A percentile compares a stretch with the other conserved stretches of the same genome.
phyloP scores from a whole-genome alignment of 2,888 invertebrate genomes.

The Xestoiulus laeticollis region DNA sequence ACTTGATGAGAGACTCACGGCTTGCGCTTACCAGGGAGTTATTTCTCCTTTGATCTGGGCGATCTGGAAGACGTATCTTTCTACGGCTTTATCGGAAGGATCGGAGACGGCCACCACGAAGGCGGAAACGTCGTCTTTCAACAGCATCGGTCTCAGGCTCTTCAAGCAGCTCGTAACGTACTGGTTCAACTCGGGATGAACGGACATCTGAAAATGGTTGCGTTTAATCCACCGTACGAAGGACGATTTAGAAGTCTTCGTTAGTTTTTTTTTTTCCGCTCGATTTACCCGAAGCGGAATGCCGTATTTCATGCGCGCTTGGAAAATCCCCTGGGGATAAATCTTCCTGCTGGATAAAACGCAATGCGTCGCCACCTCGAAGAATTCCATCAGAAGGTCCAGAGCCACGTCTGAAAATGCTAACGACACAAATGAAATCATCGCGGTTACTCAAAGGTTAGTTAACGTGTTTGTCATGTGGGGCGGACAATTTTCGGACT shows the following conservation, averaged over 20 bases:
- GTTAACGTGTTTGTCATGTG: no score
- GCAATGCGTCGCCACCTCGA: background rate
- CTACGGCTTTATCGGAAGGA: background rate
- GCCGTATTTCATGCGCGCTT: conserved; percentile 24
- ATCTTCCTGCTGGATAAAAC: background rate
- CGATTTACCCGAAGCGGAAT: conserved; percentile 27
- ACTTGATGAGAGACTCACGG: no score
- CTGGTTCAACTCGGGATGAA: conserved; percentile 40
- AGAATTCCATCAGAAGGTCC: background rate
- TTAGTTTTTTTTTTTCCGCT: no score
- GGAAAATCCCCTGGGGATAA: conserved; percentile 17
- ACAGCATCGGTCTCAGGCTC: background rate
- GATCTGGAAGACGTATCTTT: background rate
- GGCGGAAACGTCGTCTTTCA: background rate
- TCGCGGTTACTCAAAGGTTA: no score
- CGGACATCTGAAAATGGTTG: background rate
- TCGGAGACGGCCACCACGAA: background rate
- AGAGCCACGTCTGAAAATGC: background rate
- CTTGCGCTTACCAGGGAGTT: background rate
- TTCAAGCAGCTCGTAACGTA: conserved; percentile 35
- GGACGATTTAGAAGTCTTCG: no score
- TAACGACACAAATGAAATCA: background rate
- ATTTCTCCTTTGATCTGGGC: background rate
- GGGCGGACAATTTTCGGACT: no score
- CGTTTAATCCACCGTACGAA: no score